phyloP scores from a whole-genome alignment of 2,113 vertebrate species.

The Dryoscopus gambensis region DNA sequence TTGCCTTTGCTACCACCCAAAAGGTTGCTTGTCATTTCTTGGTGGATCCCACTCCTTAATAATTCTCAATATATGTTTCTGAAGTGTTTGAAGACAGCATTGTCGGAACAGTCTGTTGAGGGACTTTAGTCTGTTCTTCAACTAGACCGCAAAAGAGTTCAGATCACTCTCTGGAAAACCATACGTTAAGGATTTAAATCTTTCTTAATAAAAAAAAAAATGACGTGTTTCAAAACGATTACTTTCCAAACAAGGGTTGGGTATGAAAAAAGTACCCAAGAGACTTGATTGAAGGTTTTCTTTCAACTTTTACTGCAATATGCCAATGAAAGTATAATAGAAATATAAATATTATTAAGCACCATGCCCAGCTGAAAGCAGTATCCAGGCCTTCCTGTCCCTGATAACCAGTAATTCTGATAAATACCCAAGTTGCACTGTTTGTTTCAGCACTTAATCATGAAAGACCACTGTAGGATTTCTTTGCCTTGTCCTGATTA shows the following conservation, averaged over 20 bases:
- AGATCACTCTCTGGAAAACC: background rate
- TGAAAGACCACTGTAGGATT: background rate
- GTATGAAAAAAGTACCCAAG: background rate
- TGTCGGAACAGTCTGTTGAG: background rate
- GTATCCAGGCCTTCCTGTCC: background rate
- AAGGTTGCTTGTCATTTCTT: constrained; percentile 5
- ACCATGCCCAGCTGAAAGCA: background rate
- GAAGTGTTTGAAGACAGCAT: background rate
- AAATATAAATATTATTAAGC: background rate
- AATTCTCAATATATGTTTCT: background rate
- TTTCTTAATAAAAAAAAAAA: background rate
- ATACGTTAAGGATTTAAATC: background rate
- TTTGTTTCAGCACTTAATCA: background rate
- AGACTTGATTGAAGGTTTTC: background rate
- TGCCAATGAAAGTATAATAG: background rate
- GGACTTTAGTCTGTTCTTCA: background rate
- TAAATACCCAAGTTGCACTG: background rate
- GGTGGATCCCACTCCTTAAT: constrained; percentile 5
- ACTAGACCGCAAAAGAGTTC: background rate
- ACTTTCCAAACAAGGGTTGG: background rate
- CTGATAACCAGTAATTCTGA: background rate
- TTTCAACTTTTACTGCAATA: background rate
- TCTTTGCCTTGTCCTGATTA: background rate
- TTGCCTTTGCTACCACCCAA: constrained; percentile 4
- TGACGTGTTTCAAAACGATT: background rate